Conservation (phyloP, 2,797 vertebrate species). For the Rachycentron canadum region DNA sequence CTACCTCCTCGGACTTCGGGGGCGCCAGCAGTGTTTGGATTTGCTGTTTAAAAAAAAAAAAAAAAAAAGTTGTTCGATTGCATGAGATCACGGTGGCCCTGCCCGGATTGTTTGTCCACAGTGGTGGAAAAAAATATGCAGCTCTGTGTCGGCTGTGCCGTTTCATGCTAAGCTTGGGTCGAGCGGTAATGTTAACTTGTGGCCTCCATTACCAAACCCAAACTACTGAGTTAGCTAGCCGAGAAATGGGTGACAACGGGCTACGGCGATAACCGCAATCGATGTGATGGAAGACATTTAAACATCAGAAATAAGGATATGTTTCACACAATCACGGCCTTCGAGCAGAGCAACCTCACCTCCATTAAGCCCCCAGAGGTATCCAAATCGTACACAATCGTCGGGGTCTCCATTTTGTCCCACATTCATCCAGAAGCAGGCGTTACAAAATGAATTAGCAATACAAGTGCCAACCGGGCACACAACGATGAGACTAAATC, state of each 20-base stretch:
- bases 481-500: conserved; percentile 12
- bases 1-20: conserved; percentile 95
- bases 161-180: conserved; percentile 6
- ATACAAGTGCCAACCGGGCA: conserved; percentile 5
- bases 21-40: conserved; percentile 97
- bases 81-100: not conserved
- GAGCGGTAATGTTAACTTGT: conserved; percentile 26
- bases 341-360: conserved; percentile 81
- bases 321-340: conserved; percentile 41
- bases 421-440: conserved; percentile 91
- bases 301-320: not conserved
- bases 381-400: conserved; percentile 99
- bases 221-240: not conserved
- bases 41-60: conserved; percentile 85
- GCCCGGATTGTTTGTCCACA: too few relatives aligned
- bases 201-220: conserved; percentile 52
- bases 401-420: conserved; percentile 99
- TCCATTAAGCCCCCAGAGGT: conserved; percentile 98
- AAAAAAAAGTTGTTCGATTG: conserved; percentile 17
- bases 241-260: not conserved
- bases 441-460: conserved; percentile 35
- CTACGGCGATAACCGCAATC: fast-evolving
- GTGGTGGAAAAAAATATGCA: not conserved
- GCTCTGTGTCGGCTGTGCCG: not conserved
- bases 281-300: not conserved